Percentiles rank a stretch among this genome's conserved stretches.
Evolutionary conservation across 2,797 vertebrate genomes (phyloP).

Genomic region (Hydrophis major): DNA sequence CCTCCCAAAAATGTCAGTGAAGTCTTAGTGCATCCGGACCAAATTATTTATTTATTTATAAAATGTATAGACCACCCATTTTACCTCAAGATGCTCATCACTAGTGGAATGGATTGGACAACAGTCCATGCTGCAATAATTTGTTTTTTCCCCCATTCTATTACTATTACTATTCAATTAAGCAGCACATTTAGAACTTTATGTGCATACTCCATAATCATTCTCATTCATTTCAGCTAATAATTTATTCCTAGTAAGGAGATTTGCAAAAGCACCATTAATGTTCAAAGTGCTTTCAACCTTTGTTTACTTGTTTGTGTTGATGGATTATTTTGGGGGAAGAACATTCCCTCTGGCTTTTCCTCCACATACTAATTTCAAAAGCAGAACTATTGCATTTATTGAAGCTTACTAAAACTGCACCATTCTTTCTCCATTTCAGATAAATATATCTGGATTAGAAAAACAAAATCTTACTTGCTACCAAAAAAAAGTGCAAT

Average conservation of each 20-base stretch:
- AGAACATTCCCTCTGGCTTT: background rate
- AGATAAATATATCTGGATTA: background rate
- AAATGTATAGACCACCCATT: background rate
- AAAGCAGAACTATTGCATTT: background rate
- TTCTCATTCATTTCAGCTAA: background rate
- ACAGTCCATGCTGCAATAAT: background rate
- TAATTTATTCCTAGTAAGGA: background rate
- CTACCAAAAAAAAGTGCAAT: background rate
- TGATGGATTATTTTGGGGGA: background rate
- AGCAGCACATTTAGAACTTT: background rate
- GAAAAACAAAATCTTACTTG: background rate
- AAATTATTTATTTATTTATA: background rate
- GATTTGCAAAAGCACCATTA: background rate
- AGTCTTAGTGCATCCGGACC: background rate
- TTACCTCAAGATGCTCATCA: background rate
- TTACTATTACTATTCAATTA: background rate
- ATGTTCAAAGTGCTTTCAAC: background rate
- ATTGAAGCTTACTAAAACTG: background rate
- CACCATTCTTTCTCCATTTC: background rate
- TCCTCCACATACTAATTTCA: background rate
- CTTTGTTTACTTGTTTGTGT: background rate
- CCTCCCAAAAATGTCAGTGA: background rate
- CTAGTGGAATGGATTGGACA: background rate
- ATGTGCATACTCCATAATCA: background rate
- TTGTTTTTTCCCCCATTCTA: background rate